Evolutionary conservation across 2,797 vertebrate genomes (phyloP).

Genomic region (Sardinella longiceps): DNA sequence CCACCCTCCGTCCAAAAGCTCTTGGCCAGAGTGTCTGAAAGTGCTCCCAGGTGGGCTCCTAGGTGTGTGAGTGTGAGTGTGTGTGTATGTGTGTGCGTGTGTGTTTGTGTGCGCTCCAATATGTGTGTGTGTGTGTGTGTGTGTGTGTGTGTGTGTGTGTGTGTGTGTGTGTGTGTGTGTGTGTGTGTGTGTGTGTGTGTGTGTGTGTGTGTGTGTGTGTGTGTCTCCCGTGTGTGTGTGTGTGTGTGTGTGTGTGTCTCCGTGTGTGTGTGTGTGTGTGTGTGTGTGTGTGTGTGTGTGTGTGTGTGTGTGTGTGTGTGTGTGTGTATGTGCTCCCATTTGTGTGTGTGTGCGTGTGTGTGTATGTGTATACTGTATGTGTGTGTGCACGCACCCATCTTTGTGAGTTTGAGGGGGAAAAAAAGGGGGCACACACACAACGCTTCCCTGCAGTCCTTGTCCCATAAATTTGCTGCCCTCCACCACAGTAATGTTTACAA

Average conservation of each 20-base stretch:
- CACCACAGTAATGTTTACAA: not conserved
- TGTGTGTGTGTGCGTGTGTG: too few relatives aligned
- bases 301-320: too few relatives aligned
- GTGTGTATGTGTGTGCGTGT: too few relatives aligned
- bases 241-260: not conserved
- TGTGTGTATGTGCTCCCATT: slow-evolving; percentile 55
- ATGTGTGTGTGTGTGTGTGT: too few relatives aligned
- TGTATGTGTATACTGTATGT: not conserved
- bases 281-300: too few relatives aligned
- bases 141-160: not conserved
- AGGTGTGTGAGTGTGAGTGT: not conserved
- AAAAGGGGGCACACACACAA: slow-evolving; percentile 50
- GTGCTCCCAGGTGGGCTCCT: not conserved
- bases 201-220: slow-evolving; percentile 4
- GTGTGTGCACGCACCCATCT: slow-evolving; percentile 56
- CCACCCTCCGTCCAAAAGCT: not conserved
- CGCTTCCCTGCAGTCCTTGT: not conserved
- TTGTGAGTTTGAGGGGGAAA: too few relatives aligned
- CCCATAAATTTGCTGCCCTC: not conserved
- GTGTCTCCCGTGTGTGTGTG: slow-evolving; percentile 24
- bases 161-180: slow-evolving; percentile 22
- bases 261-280: too few relatives aligned
- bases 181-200: slow-evolving; percentile 23
- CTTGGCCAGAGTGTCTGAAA: not conserved
- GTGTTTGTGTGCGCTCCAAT: slow-evolving; percentile 54